A percentile compares a stretch with the other conserved stretches of the same genome.
Conservation (phyloP, 2,888 invertebrate species). For the Lordiphosa andalusiaca region DNA sequence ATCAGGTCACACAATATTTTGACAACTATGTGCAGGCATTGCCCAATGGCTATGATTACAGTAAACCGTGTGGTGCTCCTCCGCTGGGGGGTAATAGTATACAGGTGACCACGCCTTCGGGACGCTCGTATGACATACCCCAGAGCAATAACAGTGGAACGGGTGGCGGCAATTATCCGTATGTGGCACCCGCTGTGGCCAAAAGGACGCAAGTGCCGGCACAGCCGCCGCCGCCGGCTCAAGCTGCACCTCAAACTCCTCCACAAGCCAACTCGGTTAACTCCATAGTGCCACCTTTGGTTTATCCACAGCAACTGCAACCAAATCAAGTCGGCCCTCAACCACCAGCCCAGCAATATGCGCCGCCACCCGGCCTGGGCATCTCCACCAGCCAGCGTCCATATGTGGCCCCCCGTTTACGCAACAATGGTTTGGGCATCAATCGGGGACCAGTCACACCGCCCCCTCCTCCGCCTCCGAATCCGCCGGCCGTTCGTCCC, state of each 20-base stretch:
- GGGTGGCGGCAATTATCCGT: slow-evolving; percentile 68
- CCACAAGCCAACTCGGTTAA: slow-evolving; percentile 45
- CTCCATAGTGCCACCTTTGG: slow-evolving; percentile 47
- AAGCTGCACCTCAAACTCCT: slow-evolving; percentile 12
- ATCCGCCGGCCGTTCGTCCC: slow-evolving; percentile 37
- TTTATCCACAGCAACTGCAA: slow-evolving; percentile 26
- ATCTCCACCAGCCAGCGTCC: slow-evolving; percentile 77
- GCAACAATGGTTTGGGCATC: slow-evolving; percentile 68
- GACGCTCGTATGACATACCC: slow-evolving; percentile 74
- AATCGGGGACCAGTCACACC: slow-evolving; percentile 47
- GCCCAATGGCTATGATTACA: slow-evolving; percentile 71
- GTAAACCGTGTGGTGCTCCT: slow-evolving; percentile 50
- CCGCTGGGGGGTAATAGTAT: slow-evolving; percentile 62
- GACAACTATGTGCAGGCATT: slow-evolving; percentile 68
- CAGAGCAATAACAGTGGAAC: slow-evolving; percentile 67
- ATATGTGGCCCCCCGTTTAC: slow-evolving; percentile 77
- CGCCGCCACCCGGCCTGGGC: slow-evolving; percentile 17
- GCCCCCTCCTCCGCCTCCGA: slow-evolving; percentile 10
- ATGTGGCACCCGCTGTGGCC: slow-evolving; percentile 75
- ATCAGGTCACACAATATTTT: slow-evolving; percentile 67
- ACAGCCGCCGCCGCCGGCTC: slow-evolving; percentile 19
- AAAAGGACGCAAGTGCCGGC: slow-evolving; percentile 61
- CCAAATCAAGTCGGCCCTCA: slow-evolving; percentile 29
- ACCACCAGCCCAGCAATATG: slow-evolving; percentile 7
- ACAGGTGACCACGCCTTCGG: slow-evolving; percentile 73